Percentiles rank a stretch among this genome's conserved stretches.
These are phyloP conservation scores for Gadopsis marmoratus DNA, from an alignment of 2,797 vertebrate genomes.

Conservation along the genomic window DNA sequence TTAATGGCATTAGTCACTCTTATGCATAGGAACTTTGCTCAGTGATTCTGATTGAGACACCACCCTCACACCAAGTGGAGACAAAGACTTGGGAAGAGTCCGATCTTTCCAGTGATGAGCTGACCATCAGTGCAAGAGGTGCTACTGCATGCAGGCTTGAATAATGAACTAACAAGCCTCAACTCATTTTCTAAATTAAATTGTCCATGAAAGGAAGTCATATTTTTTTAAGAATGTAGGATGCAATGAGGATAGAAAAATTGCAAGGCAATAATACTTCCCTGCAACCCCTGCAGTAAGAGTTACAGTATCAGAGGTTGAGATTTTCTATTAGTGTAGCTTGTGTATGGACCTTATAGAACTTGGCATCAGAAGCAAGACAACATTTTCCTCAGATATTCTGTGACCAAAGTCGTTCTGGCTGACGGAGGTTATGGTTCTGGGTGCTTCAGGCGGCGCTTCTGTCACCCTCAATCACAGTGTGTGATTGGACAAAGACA, in stretches of 20 bases:
- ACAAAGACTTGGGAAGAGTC: conserved; percentile 45
- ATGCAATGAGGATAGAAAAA: background rate
- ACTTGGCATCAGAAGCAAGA: background rate
- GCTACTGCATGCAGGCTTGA: conserved; percentile 29
- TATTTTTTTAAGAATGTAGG: background rate
- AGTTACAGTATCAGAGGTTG: background rate
- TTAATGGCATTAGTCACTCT: conserved; percentile 11
- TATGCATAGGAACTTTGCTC: conserved; percentile 14
- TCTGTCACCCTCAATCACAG: conserved; percentile 76
- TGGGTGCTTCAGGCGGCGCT: conserved; percentile 11
- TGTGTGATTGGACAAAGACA: conserved; percentile 66
- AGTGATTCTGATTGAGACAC: conserved; percentile 38
- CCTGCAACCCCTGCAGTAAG: background rate
- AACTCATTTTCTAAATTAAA: conserved; percentile 31
- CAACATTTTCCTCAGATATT: conserved; percentile 2
- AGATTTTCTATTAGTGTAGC: background rate
- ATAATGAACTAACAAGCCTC: conserved; percentile 34
- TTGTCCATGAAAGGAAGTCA: conserved; percentile 18
- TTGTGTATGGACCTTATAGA: background rate
- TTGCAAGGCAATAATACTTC: background rate
- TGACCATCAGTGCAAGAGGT: conserved; percentile 48
- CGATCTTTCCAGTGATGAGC: conserved; percentile 46
- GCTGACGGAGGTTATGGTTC: conserved; percentile 33
- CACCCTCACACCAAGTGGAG: conserved; percentile 43
- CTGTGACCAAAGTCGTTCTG: conserved; percentile 28